Evolutionary conservation across 2,888 invertebrate genomes (phyloP).

Genomic region (Magallana nippona): DNA sequence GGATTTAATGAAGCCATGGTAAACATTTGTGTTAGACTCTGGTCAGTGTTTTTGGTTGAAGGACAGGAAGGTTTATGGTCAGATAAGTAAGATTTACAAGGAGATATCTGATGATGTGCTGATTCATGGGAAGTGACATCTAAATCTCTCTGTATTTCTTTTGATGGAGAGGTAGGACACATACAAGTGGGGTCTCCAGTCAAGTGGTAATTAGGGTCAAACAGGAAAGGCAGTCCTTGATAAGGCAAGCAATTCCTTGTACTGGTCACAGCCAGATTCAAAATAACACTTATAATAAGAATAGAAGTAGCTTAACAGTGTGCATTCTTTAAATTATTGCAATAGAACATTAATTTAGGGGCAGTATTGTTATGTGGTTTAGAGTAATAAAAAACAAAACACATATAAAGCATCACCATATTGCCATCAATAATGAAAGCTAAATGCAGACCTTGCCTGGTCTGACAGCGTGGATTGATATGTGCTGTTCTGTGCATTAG

Average conservation of each 20-base stretch:
- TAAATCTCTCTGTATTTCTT: not conserved
- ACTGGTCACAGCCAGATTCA: no score
- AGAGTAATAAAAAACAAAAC: slow-evolving; percentile 4
- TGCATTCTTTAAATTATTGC: slow-evolving; percentile 5
- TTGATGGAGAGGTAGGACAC: not conserved
- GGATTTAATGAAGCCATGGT: not conserved
- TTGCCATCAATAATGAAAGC: not conserved
- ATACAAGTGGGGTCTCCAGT: not conserved
- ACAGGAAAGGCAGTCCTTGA: not conserved
- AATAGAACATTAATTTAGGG: not conserved
- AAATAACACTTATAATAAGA: no score
- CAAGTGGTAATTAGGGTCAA: not conserved
- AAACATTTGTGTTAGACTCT: not conserved
- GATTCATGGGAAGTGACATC: not conserved
- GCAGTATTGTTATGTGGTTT: not conserved
- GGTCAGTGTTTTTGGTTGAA: not conserved
- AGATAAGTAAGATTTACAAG: slow-evolving; percentile 8
- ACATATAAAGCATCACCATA: not conserved
- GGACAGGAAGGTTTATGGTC: slow-evolving; percentile 14
- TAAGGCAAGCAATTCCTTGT: not conserved
- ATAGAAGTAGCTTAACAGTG: not conserved
- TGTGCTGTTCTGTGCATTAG: slow-evolving; percentile 6
- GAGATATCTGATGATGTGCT: not conserved
- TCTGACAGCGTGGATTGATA: not conserved
- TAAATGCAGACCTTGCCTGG: not conserved